phyloP scores from a whole-genome alignment of 2,797 vertebrate genomes.

The Etheostoma perlongum region DNA sequence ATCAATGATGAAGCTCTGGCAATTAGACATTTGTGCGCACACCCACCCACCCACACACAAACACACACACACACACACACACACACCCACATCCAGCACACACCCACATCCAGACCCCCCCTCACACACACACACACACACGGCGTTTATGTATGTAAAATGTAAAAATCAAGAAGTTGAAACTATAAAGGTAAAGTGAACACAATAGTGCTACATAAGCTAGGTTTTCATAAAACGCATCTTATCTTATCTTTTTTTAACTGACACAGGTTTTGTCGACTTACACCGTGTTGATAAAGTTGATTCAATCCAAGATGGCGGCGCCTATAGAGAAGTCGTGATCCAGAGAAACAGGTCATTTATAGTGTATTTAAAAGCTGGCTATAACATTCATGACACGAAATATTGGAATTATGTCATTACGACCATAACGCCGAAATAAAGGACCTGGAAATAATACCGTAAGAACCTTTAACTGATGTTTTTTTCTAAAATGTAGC shows the following conservation, averaged over 20 bases:
- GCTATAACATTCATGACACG: not conserved
- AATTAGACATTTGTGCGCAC: not conserved
- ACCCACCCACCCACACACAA: not conserved
- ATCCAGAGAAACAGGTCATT: constrained; percentile 35
- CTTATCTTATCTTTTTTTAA: no score
- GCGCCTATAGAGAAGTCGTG: constrained; percentile 61
- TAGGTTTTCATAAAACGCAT: not conserved
- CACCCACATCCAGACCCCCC: not conserved
- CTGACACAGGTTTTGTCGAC: constrained; percentile 25
- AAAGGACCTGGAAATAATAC: constrained; percentile 30
- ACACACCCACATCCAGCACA: not conserved
- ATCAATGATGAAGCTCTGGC: constrained; percentile 22
- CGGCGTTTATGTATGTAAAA: not conserved
- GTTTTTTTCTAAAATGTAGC: not conserved
- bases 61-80: not conserved
- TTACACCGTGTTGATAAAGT: constrained; percentile 76
- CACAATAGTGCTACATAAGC: not conserved
- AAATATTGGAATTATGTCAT: not conserved
- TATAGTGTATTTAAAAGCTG: not conserved
- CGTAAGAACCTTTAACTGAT: constrained; percentile 35
- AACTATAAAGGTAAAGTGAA: not conserved
- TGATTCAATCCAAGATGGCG: constrained; percentile 83
- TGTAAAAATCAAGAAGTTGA: not conserved
- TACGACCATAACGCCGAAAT: constrained; percentile 3
- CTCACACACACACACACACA: no score